A percentile compares a stretch with the other conserved stretches of the same genome.
These are phyloP conservation scores for Stenoptilia bipunctidactyla DNA, from an alignment of 2,888 invertebrate genomes.

Conservation along the genomic window DNA sequence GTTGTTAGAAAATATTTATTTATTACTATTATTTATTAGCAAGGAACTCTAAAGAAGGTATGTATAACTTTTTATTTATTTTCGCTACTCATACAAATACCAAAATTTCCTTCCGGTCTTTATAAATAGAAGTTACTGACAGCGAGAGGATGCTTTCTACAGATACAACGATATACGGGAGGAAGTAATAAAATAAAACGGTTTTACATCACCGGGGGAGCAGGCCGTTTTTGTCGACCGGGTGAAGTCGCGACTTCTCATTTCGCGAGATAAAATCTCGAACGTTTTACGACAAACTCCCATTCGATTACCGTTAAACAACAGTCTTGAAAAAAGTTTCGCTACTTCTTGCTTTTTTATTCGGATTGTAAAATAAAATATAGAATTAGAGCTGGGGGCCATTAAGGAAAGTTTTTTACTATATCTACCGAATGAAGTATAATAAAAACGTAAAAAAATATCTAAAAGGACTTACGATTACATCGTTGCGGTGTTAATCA, in stretches of 20 bases:
- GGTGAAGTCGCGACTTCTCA: conserved; percentile 68
- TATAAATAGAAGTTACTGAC: conserved; percentile 36
- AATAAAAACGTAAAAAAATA: too few relatives aligned
- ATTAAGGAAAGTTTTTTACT: too few relatives aligned
- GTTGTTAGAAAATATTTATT: too few relatives aligned
- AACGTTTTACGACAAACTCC: conserved; percentile 69
- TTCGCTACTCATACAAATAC: conserved; percentile 16
- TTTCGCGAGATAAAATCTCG: conserved; percentile 63
- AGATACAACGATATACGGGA: conserved; percentile 62
- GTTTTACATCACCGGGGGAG: conserved; percentile 68
- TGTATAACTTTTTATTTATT: too few relatives aligned
- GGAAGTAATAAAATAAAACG: conserved; percentile 71
- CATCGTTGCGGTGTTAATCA: too few relatives aligned
- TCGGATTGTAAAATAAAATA: too few relatives aligned
- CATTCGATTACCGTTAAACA: conserved; percentile 67
- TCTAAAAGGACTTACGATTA: too few relatives aligned
- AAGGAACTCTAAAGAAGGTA: too few relatives aligned
- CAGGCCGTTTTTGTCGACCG: conserved; percentile 66
- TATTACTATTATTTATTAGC: too few relatives aligned
- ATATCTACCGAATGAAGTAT: too few relatives aligned
- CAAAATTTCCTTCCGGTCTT: conserved; percentile 32
- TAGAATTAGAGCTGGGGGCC: too few relatives aligned
- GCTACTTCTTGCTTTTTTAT: not conserved
- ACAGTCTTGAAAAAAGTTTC: conserved; percentile 46
- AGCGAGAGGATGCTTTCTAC: conserved; percentile 36